phyloP scores from a whole-genome alignment of 2,888 invertebrate species.

The Leptinotarsa rubiginosa region DNA sequence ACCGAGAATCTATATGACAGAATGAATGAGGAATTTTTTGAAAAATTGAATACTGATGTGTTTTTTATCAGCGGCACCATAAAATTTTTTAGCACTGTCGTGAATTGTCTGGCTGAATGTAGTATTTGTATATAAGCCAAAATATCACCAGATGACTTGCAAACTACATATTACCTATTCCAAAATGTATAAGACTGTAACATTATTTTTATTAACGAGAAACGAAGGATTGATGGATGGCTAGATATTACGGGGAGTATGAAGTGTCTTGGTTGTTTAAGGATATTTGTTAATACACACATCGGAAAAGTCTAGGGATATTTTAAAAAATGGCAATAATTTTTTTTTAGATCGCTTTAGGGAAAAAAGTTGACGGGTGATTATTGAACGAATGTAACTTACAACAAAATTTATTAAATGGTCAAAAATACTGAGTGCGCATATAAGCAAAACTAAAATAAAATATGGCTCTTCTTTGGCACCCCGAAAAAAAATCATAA shows the following conservation, averaged over 20 bases:
- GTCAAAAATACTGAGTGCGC: too few relatives aligned
- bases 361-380: too few relatives aligned
- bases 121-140: conserved; percentile 17
- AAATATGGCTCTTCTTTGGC: too few relatives aligned
- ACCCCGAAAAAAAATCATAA: too few relatives aligned
- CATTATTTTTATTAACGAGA: conserved; percentile 6
- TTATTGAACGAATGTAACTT: too few relatives aligned
- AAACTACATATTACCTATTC: conserved; percentile 18
- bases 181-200: conserved; percentile 29
- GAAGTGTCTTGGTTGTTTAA: conserved; percentile 6
- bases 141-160: conserved; percentile 2
- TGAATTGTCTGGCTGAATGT: neutral
- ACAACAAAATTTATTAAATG: too few relatives aligned
- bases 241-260: neutral
- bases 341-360: too few relatives aligned
- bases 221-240: conserved; percentile 15
- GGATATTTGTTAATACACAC: neutral
- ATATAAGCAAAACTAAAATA: too few relatives aligned
- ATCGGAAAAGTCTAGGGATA: too few relatives aligned
- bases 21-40: too few relatives aligned
- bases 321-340: too few relatives aligned
- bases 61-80: neutral
- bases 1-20: too few relatives aligned
- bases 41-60: neutral
- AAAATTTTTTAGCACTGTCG: neutral